Conservation (phyloP, 2,113 vertebrate genomes). For the Forbesichthys agassizii region DNA sequence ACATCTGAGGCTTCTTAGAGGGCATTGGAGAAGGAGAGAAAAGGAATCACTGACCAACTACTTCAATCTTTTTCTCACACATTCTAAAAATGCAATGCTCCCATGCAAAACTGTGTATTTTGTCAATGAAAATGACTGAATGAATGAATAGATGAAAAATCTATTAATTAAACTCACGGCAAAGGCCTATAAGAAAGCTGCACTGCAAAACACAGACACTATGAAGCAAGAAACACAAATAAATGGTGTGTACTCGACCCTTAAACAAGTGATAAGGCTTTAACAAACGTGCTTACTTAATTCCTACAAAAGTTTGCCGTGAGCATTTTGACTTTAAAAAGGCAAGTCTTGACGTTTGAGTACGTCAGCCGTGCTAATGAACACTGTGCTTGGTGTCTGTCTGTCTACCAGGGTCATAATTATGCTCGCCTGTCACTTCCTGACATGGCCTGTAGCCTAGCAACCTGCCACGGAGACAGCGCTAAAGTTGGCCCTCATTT, state of each 20-base stretch:
- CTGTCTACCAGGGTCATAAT: constrained; percentile 66
- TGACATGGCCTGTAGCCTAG: constrained; percentile 63
- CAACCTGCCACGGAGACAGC: constrained; percentile 49
- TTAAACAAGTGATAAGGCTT: no score
- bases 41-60: background rate
- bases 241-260: no score
- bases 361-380: constrained; percentile 55
- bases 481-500: constrained; percentile 57
- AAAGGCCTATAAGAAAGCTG: no score
- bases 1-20: background rate
- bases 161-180: no score
- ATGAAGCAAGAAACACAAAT: no score
- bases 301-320: background rate
- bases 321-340: constrained; percentile 33
- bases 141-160: no score
- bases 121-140: no score
- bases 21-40: background rate
- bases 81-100: background rate
- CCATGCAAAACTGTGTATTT: background rate
- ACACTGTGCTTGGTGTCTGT: constrained; percentile 59
- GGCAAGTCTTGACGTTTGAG: constrained; percentile 60
- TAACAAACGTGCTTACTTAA: no score
- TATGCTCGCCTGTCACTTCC: constrained; percentile 63
- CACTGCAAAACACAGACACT: no score
- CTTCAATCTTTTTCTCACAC: background rate